These are phyloP conservation scores for Drosophila novamexicana DNA, from an alignment of 1,140 invertebrate species.

Conservation along the genomic window DNA sequence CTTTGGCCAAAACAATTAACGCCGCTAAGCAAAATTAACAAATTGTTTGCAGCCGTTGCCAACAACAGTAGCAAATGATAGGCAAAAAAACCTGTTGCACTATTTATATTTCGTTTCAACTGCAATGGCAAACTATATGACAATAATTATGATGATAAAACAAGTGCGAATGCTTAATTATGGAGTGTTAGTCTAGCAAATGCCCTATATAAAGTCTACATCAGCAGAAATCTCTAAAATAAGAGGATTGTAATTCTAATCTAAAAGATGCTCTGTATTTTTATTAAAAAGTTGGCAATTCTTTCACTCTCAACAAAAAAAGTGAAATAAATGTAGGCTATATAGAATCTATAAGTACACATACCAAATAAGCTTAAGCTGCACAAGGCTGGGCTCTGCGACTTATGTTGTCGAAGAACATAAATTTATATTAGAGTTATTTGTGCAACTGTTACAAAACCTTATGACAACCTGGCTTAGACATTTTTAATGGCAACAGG, in stretches of 20 bases:
- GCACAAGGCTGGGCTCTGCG: background rate
- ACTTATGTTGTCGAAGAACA: background rate
- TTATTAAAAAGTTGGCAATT: too few species aligned
- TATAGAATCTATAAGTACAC: too few species aligned
- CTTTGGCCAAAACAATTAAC: constrained; percentile 75
- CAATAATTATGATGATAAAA: constrained; percentile 22
- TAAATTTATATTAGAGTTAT: background rate
- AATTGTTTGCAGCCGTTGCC: constrained; percentile 53
- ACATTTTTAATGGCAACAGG: constrained; percentile 10
- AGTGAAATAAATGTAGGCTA: too few species aligned
- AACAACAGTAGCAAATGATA: constrained; percentile 15
- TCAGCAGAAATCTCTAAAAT: too few species aligned
- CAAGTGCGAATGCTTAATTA: background rate
- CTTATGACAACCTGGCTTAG: background rate
- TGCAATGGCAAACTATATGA: background rate
- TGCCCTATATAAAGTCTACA: background rate
- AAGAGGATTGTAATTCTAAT: background rate
- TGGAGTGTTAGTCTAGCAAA: background rate
- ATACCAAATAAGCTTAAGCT: too few species aligned
- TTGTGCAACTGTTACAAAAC: background rate
- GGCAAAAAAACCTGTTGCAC: constrained; percentile 63
- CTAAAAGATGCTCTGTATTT: too few species aligned
- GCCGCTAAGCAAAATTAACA: constrained; percentile 63
- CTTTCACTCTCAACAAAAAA: too few species aligned
- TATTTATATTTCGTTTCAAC: constrained; percentile 18